Evolutionary conservation across 2,797 vertebrate species (phyloP), one percentile per base, ranked within the genome.

Genomic region (Microctenopoma stevenorrisi): DNA sequence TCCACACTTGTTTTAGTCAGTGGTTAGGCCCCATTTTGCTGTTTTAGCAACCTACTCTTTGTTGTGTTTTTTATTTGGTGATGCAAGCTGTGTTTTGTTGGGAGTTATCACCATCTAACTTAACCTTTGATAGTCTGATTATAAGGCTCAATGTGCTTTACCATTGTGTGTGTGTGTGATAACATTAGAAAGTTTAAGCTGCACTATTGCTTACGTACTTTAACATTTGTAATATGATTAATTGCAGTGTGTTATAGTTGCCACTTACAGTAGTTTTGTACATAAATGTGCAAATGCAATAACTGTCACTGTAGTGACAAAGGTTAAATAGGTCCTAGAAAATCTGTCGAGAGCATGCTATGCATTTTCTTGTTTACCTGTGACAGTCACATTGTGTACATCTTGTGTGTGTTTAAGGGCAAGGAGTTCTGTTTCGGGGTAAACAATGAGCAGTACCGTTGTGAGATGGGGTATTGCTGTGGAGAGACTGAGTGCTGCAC

Each of bases 401-500:
- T 65, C 37, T 49, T 67, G 30, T 88, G 67, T 87, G 58, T 83
- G 2, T 87, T 83, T 72, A 71, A 95, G 95, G 94, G 90, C 3
- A 95, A 95, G 84, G 94, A 95, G 90, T 93, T 94, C 65, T 95
- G 95, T 87, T 95, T 92, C 60, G 95, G 94, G 12, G 94, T 94
- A 71, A 94, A 95, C 84, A 94, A 95, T 90, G 93, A 95, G 35
- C 93, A 95, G 76, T 95, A 95, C 79, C 92, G 92, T 71, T 95
- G 95, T 84, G 94, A 95, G 78, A 95, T 95, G 94, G 95, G 95
- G 0, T 95, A 95, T 89, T 95, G 95, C 83, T 95, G 95, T 37
- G 94, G 94, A n/a, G 94, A 95, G 79, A 95, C 94, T 0, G 93
- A 95, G 66, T 95, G 95, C 86, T 95, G 95, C 89, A 95, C 94